Conservation (phyloP, 2,797 vertebrate genomes). For the Chanos chanos region DNA sequence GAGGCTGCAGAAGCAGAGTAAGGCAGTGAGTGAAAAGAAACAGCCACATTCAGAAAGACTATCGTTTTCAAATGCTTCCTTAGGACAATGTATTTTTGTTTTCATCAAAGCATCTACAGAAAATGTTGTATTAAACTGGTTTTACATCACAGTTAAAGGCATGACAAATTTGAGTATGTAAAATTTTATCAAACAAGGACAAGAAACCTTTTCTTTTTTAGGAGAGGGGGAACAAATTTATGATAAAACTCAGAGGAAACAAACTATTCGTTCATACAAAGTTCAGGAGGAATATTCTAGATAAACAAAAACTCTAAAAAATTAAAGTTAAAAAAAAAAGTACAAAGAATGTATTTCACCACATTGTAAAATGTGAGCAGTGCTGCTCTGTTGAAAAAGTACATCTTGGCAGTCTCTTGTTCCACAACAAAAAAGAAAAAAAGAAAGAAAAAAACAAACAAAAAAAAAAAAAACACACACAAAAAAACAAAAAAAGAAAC, state of each 20-base stretch:
- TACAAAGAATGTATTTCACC: slow-evolving; percentile 60
- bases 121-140: no score
- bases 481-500: background rate
- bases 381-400: no score
- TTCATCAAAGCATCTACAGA: no score
- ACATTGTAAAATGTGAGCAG: slow-evolving; percentile 62
- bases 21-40: no score
- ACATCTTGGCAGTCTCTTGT: slow-evolving; percentile 63
- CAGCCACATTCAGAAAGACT: no score
- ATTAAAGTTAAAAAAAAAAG: slow-evolving; percentile 65
- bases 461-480: slow-evolving; percentile 16
- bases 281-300: slow-evolving; percentile 55
- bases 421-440: slow-evolving; percentile 55
- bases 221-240: slow-evolving; percentile 69
- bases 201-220: slow-evolving; percentile 50
- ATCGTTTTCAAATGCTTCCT: no score
- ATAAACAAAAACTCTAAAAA: slow-evolving; percentile 60
- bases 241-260: slow-evolving; percentile 73
- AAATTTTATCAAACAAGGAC: slow-evolving; percentile 33
- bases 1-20: no score
- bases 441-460: slow-evolving; percentile 24
- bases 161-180: no score
- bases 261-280: slow-evolving; percentile 67
- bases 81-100: no score
- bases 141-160: no score